phyloP scores from a whole-genome alignment of 2,888 invertebrate genomes.

The Drosophila histrio region DNA sequence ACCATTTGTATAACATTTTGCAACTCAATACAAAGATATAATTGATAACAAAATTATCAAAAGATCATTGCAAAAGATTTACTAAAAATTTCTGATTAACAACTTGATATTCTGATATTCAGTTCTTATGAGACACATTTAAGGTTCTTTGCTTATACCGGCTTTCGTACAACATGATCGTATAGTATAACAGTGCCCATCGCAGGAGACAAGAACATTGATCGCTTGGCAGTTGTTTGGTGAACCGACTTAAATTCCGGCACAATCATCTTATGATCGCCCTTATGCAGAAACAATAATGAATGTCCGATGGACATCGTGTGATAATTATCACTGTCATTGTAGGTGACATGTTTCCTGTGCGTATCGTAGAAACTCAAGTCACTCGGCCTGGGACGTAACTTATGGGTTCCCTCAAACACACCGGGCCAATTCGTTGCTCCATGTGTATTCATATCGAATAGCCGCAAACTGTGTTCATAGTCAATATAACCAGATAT shows the following conservation, averaged over 20 bases:
- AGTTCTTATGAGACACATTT: background rate
- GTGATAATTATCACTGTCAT: slow-evolving; percentile 89
- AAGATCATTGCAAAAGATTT: too few relatives aligned
- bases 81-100: background rate
- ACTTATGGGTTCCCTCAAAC: slow-evolving; percentile 87
- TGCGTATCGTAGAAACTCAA: slow-evolving; percentile 90
- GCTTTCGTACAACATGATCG: slow-evolving; percentile 86
- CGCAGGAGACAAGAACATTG: slow-evolving; percentile 86
- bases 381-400: slow-evolving; percentile 89
- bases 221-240: slow-evolving; percentile 89
- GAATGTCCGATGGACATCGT: slow-evolving; percentile 7
- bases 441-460: slow-evolving; percentile 56
- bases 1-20: too few relatives aligned
- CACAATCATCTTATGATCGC: slow-evolving; percentile 90
- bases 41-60: too few relatives aligned
- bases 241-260: slow-evolving; percentile 86
- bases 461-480: slow-evolving; percentile 72
- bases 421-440: slow-evolving; percentile 89
- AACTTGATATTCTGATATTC: background rate
- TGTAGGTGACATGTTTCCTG: slow-evolving; percentile 88
- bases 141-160: background rate
- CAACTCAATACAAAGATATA: too few relatives aligned
- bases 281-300: slow-evolving; percentile 91
- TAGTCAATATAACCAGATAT: slow-evolving; percentile 94
- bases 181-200: slow-evolving; percentile 91